A percentile compares a stretch with the other conserved stretches of the same genome.
Evolutionary conservation across 2,797 vertebrate species (phyloP).

Genomic region (Lacerta agilis): DNA sequence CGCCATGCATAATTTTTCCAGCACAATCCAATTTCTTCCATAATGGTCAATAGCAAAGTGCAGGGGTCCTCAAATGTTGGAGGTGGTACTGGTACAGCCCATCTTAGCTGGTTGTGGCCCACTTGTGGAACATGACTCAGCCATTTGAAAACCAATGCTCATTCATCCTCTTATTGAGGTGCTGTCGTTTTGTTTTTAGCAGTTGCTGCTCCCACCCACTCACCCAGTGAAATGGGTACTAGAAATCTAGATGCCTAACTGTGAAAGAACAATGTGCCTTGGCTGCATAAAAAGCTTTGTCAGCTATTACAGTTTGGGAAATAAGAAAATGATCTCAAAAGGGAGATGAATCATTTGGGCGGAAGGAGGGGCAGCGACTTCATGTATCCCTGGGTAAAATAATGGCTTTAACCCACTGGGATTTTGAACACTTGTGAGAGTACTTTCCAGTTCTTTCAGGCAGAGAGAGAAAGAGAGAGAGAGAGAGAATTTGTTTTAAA

Average conservation of each 20-base stretch:
- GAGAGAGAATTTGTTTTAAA: neutral
- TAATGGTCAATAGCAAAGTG: neutral
- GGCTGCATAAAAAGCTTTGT: neutral
- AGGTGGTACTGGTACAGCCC: no score
- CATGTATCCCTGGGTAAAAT: neutral
- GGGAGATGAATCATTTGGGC: neutral
- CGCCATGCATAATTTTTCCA: neutral
- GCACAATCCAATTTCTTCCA: neutral
- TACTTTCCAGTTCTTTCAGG: neutral
- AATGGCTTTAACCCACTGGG: neutral
- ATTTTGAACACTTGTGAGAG: neutral
- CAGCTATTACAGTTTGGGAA: neutral
- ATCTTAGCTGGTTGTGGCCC: neutral
- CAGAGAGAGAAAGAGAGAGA: neutral
- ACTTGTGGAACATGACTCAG: neutral
- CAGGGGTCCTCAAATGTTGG: neutral
- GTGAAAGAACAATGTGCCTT: neutral
- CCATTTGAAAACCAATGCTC: neutral
- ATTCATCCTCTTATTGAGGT: neutral
- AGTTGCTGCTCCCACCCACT: neutral
- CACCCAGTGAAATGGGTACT: neutral
- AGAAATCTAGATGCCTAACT: neutral
- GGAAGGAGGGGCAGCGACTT: neutral
- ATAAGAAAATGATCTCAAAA: neutral
- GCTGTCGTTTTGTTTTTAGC: neutral